Evolutionary conservation across 2,797 vertebrate species (phyloP).

Genomic region (Menidia menidia): DNA sequence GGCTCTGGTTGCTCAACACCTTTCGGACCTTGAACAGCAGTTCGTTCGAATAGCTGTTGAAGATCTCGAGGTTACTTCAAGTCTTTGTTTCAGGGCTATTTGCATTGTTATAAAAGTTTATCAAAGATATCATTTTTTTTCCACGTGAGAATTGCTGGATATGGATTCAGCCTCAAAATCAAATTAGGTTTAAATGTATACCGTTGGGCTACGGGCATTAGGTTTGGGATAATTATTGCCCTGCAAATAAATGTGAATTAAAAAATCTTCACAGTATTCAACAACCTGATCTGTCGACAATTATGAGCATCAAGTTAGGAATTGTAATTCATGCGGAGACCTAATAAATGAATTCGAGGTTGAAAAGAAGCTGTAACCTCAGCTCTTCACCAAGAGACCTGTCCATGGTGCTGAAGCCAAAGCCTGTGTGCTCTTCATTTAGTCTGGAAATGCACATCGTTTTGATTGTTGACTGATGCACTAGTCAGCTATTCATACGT

Average conservation of each 20-base stretch:
- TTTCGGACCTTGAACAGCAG: slow-evolving; percentile 7
- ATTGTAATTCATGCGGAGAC: slow-evolving; percentile 36
- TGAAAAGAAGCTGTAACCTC: background rate
- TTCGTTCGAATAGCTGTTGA: background rate
- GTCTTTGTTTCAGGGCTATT: too few relatives aligned
- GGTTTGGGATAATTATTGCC: slow-evolving; percentile 40
- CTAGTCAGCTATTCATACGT: too few relatives aligned
- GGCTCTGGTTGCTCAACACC: slow-evolving; percentile 37
- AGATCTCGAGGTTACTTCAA: background rate
- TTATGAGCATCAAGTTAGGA: slow-evolving; percentile 56
- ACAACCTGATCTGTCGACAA: slow-evolving; percentile 45
- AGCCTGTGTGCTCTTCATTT: background rate
- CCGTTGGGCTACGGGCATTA: background rate
- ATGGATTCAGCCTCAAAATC: background rate
- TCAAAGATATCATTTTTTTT: slow-evolving; percentile 4
- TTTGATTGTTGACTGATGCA: too few relatives aligned
- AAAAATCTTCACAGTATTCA: slow-evolving; percentile 59
- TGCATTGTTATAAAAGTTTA: too few relatives aligned
- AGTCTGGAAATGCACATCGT: too few relatives aligned
- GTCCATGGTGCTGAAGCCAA: slow-evolving; percentile 72
- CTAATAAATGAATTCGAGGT: slow-evolving; percentile 12
- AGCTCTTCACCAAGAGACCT: slow-evolving; percentile 35
- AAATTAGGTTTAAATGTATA: slow-evolving; percentile 31
- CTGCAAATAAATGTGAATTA: slow-evolving; percentile 52
- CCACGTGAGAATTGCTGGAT: slow-evolving; percentile 9